Percentiles rank a stretch among this genome's conserved stretches.
phyloP scores from a whole-genome alignment of 2,113 vertebrate genomes.

The Epinephelus cyanopodus region DNA sequence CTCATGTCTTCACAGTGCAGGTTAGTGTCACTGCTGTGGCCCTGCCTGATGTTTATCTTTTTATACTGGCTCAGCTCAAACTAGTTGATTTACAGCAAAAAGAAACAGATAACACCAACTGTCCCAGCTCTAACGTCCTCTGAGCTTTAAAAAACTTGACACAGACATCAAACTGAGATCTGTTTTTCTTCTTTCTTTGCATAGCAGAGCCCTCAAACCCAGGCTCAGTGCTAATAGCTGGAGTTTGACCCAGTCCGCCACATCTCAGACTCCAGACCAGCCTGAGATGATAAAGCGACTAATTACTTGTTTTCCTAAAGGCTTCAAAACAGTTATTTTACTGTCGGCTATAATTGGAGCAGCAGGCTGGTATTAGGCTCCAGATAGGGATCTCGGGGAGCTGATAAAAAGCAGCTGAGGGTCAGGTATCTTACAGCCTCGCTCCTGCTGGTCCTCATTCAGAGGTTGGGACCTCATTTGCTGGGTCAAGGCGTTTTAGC shows the following conservation, averaged over 20 bases:
- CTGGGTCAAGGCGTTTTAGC: slow-evolving; percentile 72
- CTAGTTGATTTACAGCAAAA: slow-evolving; percentile 40
- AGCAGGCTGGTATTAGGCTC: slow-evolving; percentile 63
- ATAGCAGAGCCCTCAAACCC: slow-evolving; percentile 50
- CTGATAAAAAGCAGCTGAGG: slow-evolving; percentile 78
- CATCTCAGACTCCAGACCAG: slow-evolving; percentile 57
- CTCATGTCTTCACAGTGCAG: slow-evolving; percentile 27
- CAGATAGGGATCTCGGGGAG: slow-evolving; percentile 44
- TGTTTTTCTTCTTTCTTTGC: slow-evolving; percentile 46
- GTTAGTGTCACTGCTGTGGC: slow-evolving; percentile 35
- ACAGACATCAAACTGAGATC: slow-evolving; percentile 25
- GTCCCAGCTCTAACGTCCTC: slow-evolving; percentile 32
- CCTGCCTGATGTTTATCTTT: slow-evolving; percentile 21
- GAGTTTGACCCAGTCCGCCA: slow-evolving; percentile 45
- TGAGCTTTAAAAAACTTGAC: slow-evolving; percentile 15
- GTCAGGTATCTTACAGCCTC: slow-evolving; percentile 52
- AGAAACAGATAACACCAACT: slow-evolving; percentile 33
- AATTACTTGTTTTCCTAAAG: slow-evolving; percentile 72
- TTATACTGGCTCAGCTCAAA: slow-evolving; percentile 28
- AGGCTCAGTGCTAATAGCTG: slow-evolving; percentile 54
- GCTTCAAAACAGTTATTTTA: slow-evolving; percentile 69
- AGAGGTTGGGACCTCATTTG: slow-evolving; percentile 73
- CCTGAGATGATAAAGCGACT: slow-evolving; percentile 69
- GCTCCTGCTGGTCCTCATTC: slow-evolving; percentile 71
- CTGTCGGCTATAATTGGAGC: slow-evolving; percentile 67